A percentile compares a stretch with the other conserved stretches of the same genome.
Evolutionary conservation across 35 echinoderm and acorn worm genomes (phyloP).

Genomic region (Stichopus chloronotus): DNA sequence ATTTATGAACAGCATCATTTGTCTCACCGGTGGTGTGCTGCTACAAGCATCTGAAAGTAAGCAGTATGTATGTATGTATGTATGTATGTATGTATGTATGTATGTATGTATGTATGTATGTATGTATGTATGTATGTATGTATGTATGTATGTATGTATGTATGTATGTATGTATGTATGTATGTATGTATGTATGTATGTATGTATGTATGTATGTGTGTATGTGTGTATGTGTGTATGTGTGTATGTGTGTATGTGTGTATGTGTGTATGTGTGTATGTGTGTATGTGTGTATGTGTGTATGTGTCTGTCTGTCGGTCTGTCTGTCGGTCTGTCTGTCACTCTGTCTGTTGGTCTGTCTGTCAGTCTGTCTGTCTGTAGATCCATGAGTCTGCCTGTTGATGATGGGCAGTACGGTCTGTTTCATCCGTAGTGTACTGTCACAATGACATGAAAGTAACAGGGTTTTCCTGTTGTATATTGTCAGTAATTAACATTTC

Average conservation of each 20-base stretch:
- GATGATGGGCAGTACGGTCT: too few relatives aligned
- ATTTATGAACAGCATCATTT: too few relatives aligned
- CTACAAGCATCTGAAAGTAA: too few relatives aligned
- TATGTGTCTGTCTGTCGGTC: background rate
- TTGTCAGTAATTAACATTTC: too few relatives aligned
- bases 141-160: background rate
- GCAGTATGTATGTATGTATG: background rate
- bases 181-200: background rate
- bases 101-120: background rate
- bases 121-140: background rate
- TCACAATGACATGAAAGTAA: too few relatives aligned
- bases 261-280: background rate
- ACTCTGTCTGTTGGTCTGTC: background rate
- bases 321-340: background rate
- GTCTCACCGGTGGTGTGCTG: too few relatives aligned
- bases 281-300: background rate
- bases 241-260: background rate
- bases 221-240: background rate
- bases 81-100: background rate
- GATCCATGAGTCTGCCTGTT: too few relatives aligned
- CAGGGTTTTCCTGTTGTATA: too few relatives aligned
- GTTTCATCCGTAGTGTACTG: too few relatives aligned
- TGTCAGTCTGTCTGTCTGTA: background rate
- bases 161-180: background rate
- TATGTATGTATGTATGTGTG: background rate